Base-by-base conservation (phyloP, 92 coral and sea anemone species). In the Muricea muricata region DNA sequence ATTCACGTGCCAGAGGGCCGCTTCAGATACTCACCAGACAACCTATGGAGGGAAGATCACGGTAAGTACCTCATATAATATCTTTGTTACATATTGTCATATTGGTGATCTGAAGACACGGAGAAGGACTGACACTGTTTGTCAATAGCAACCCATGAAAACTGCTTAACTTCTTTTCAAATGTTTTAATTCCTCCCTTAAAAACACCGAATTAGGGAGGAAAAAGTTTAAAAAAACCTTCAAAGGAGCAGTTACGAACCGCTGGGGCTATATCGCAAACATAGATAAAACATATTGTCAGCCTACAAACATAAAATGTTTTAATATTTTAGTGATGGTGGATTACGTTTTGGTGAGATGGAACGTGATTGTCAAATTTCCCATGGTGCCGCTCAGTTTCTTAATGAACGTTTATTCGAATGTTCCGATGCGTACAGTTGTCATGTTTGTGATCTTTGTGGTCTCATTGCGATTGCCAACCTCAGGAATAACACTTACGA, bases 301-400 rank as follows among this genome's bases (percentile, higher is more conserved):
- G n/a, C n/a, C n/a, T n/a, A n/a, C n/a, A n/a, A n/a, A n/a, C n/a
- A n/a, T n/a, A n/a, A n/a, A n/a, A n/a, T n/a, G n/a, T n/a, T 47
- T 81, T 18, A 0, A n/a, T 6, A 31, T 78, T 65, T 15, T 65
- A 96, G 99, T 85, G 99, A 96, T 83, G 99, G 99, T 66, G 99
- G 99, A 23, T 97, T 96, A 40, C 98, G 99, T 83, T 96, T 96
- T 37, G 99, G 99, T 72, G 99, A 96, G 94, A 96, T 96, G 99
- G 99, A 96, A 78, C 99, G 99, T 41, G 99, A 96, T 65, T 96
- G 99, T 75, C 94, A 93, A 96, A 96, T 96, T 29, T 97, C 99
- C 20, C 99, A 96, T 50, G 99, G 99, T 24, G 95, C 99, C 0
- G 99, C 99, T 14, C 97, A 96, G 92, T 96, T 96, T 89, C 99